Evolutionary conservation across 2,113 vertebrate genomes (phyloP), one percentile per base, ranked within the genome.

Genomic region (Carassius auratus): DNA sequence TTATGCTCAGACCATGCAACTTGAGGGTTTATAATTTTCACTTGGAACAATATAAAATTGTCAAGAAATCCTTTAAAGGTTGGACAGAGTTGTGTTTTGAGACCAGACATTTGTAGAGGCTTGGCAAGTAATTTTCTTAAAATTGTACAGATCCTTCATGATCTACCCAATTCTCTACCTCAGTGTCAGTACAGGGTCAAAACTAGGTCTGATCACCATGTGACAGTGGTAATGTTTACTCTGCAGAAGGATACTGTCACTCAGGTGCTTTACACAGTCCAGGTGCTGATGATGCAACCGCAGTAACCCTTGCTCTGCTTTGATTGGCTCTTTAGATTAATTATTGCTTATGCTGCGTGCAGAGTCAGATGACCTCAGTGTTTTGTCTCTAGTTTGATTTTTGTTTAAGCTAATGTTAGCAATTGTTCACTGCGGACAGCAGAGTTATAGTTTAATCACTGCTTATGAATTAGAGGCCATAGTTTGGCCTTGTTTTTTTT

Each of bases 251-350:
- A 13, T 26, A 62, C 55, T 19, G 19, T 66, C 26, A 0, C 76
- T 66, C 66, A 59, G 5, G 33, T 15, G 19, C 19, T 38, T 93
- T 92, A 19, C 91, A 91, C 90, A 81, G 86, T 52, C 50, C 21
- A 55, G 74, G 59, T 30, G 19, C 83, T 81, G 69, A 30, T 55
- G 36, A 61, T 71, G 66, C 62, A 74, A 57, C 48, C 26, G 19
- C 71, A 42, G n/a, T n/a, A 13, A 88, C 85, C 88, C 6, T 92
- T 91, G 90, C 90, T 68, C 86, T 82, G 88, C 26, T 48, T 48
- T 48, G 10, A 48, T 48, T 12, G 45, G 45, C 45, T 48, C 45
- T 84, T 86, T 48, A 78, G 83, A 88, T 94, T 89, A 92, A 84
- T 88, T 90, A 91, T 88, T 87, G 62, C 86, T 91, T 45, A 73